Evolutionary conservation across 2,113 vertebrate species (phyloP), one percentile per base, ranked within the genome.

Genomic region (Callipepla californica): DNA sequence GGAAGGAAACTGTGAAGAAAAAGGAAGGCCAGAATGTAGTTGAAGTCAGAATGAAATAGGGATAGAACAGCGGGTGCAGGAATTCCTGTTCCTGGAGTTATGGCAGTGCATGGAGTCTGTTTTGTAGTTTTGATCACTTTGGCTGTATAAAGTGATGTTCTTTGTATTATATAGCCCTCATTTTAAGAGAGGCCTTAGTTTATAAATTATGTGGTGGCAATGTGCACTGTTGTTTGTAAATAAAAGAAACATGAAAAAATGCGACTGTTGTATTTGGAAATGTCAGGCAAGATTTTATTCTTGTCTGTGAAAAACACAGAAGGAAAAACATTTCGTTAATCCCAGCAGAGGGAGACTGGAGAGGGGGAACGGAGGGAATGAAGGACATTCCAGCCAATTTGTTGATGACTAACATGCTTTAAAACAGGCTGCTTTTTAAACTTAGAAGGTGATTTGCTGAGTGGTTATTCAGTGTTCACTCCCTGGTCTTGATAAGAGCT

Each of bases 401-500:
- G 76, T 20, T 83, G 91, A 83, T 94, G 79, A 88, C 87, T 92
- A 90, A 67, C 44, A 40, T 25, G 21, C 59, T 80, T 69, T 80
- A 75, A 82, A 94, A 90, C 79, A 91, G 40, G 18, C 81, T 95
- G 76, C 76, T 80, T 94, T 87, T 95, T 66, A 86, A 87, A 45
- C 90, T 78, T 45, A 78, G 81, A 77, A 85, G 93, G 87, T 90
- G 85, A 85, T 61, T 94, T 92, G 91, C 91, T 90, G 85, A 92
- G 87, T 94, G 91, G 58, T 80, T 94, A 68, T 94, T 93, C 81
- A 11, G 88, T 91, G 59, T 14, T 93, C 57, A 51, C 83, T 82
- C 70, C 72, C 76, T 66, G 58, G 8, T 44, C 75, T 58, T 93
- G 94, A 96, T 97, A 97, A 97, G 87, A 93, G 87, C 63, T 95